These are phyloP conservation scores for Gadus chalcogrammus DNA, from an alignment of 2,113 vertebrate genomes.

Conservation along the genomic window DNA sequence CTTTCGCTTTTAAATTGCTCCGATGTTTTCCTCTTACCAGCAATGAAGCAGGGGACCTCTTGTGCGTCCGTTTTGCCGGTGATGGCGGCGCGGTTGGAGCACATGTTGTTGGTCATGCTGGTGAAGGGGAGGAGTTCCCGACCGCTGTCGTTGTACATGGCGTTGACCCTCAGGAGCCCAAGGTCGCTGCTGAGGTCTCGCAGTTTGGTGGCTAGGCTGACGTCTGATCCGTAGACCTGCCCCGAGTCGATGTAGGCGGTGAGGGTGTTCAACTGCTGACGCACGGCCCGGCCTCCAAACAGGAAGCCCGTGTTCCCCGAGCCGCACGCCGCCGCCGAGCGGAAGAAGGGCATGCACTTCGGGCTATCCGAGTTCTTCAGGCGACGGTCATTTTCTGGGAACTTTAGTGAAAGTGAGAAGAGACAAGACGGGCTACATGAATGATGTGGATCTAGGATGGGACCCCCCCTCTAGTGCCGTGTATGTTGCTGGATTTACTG, in stretches of 20 bases:
- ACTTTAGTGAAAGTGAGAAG: constrained; percentile 37
- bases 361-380: background rate
- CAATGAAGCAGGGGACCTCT: constrained; percentile 69
- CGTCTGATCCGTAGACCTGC: constrained; percentile 68
- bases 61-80: constrained; percentile 18
- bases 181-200: constrained; percentile 49
- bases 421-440: too few relatives aligned
- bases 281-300: constrained; percentile 45
- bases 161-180: constrained; percentile 68
- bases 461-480: too few relatives aligned
- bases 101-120: constrained; percentile 35
- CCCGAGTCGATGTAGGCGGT: constrained; percentile 68
- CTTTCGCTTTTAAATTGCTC: too few relatives aligned
- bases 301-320: constrained; percentile 38
- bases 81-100: constrained; percentile 48
- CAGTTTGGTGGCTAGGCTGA: constrained; percentile 40
- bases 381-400: constrained; percentile 72
- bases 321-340: constrained; percentile 72
- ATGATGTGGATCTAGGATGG: too few relatives aligned
- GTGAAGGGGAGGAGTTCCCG: constrained; percentile 70
- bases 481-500: constrained; percentile 1
- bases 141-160: constrained; percentile 46
- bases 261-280: constrained; percentile 71
- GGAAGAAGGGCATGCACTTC: constrained; percentile 81
- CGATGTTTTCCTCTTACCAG: constrained; percentile 54